Conservation (phyloP, 2,113 vertebrate species). For the Capreolus pygargus region DNA sequence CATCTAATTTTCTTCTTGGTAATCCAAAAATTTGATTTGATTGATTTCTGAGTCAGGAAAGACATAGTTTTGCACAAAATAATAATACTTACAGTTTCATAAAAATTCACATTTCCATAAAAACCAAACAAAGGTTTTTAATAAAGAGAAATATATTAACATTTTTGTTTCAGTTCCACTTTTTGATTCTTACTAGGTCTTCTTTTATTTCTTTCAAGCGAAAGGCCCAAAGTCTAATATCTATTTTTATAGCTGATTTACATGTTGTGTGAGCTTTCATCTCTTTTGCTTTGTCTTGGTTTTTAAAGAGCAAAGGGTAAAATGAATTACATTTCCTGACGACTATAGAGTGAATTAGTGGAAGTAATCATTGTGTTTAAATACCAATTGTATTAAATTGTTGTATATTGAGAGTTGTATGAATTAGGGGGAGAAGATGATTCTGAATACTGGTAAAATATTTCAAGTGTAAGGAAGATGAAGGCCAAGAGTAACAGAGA, state of each 20-base stretch:
- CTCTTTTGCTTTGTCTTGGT: background rate
- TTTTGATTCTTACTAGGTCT: conserved; percentile 30
- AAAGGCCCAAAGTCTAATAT: background rate
- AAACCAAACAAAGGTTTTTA: conserved; percentile 23
- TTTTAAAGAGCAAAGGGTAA: background rate
- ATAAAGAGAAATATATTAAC: conserved; percentile 41
- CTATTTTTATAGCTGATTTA: conserved; percentile 41
- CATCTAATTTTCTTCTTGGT: background rate
- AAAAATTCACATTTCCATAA: conserved; percentile 1
- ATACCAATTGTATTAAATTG: background rate
- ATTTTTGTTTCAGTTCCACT: conserved; percentile 28
- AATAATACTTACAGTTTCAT: background rate
- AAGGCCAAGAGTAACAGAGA: background rate
- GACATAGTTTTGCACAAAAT: background rate
- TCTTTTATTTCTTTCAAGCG: conserved; percentile 8
- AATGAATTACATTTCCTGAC: conserved; percentile 9
- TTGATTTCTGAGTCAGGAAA: background rate
- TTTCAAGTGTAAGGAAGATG: background rate
- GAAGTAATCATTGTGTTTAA: background rate
- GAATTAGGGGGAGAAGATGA: background rate
- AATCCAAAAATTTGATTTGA: background rate
- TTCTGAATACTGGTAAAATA: background rate
- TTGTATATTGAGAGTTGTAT: background rate
- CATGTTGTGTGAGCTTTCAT: background rate
- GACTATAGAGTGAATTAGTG: background rate